These are phyloP conservation scores for Cryptops parisi DNA, from an alignment of 2,888 invertebrate species.

Conservation along the genomic window DNA sequence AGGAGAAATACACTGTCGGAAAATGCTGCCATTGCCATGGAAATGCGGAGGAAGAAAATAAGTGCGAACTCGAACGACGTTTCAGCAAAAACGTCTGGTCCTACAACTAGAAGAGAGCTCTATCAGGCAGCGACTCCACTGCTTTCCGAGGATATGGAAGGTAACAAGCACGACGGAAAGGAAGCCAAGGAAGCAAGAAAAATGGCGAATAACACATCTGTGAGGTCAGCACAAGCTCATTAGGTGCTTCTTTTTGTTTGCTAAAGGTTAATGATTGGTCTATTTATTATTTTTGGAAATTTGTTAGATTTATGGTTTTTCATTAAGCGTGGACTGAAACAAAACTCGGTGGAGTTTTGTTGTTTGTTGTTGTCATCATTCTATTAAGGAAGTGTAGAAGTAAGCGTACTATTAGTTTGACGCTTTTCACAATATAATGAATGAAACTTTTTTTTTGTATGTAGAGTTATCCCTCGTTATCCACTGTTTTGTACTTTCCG, in stretches of 20 bases:
- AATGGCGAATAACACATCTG: background rate
- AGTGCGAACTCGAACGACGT: too few relatives aligned
- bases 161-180: too few relatives aligned
- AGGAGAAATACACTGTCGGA: slow-evolving; percentile 5
- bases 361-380: slow-evolving; percentile 2
- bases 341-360: background rate
- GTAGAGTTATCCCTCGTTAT: background rate
- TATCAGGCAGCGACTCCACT: too few relatives aligned
- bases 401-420: too few relatives aligned
- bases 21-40: slow-evolving; percentile 10
- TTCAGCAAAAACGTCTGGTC: too few relatives aligned
- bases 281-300: background rate
- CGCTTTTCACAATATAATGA: background rate
- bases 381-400: too few relatives aligned
- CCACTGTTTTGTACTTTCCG: background rate
- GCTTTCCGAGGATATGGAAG: too few relatives aligned
- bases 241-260: slow-evolving; percentile 16
- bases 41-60: slow-evolving; percentile 1
- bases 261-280: slow-evolving; percentile 12
- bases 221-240: slow-evolving; percentile 1
- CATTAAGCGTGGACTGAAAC: background rate
- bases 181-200: background rate
- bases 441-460: background rate
- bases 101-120: too few relatives aligned
- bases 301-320: background rate